Conservation (phyloP, 2,797 vertebrate species). For the Fistularia tabacaria region DNA sequence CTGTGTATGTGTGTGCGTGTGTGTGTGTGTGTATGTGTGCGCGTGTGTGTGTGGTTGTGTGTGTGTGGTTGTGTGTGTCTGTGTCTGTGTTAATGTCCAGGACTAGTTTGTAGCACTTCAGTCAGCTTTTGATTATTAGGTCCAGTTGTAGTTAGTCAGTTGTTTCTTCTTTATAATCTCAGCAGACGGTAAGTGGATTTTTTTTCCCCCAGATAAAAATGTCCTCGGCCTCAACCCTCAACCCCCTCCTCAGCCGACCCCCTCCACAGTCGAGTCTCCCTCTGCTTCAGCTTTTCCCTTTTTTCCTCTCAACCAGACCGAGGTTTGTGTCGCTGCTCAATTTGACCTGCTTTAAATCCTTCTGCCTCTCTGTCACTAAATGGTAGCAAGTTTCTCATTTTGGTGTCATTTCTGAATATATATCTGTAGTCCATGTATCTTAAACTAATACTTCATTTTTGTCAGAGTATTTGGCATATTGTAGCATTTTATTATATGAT, state of each 20-base stretch:
- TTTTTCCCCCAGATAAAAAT: constrained; percentile 56
- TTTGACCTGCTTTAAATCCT: too few species aligned
- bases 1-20: constrained; percentile 46
- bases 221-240: constrained; percentile 31
- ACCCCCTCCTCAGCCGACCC: neutral
- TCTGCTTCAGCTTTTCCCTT: constrained; percentile 17
- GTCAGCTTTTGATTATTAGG: neutral
- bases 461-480: too few species aligned
- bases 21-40: constrained; percentile 10
- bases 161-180: constrained; percentile 48
- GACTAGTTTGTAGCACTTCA: neutral
- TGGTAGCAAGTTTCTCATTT: too few species aligned
- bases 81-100: neutral
- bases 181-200: constrained; percentile 64
- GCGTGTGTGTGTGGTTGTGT: neutral
- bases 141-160: constrained; percentile 15
- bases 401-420: too few species aligned
- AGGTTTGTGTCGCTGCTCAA: too few species aligned
- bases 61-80: constrained; percentile 3
- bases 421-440: too few species aligned
- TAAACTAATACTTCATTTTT: too few species aligned
- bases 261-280: constrained; percentile 11
- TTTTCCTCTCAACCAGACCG: constrained; percentile 2
- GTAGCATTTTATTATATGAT: too few species aligned
- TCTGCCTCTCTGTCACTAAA: too few species aligned